A percentile compares a stretch with the other conserved stretches of the same genome.
Conservation (phyloP, 1,140 invertebrate species). For the Philotrypesis tridentata region DNA sequence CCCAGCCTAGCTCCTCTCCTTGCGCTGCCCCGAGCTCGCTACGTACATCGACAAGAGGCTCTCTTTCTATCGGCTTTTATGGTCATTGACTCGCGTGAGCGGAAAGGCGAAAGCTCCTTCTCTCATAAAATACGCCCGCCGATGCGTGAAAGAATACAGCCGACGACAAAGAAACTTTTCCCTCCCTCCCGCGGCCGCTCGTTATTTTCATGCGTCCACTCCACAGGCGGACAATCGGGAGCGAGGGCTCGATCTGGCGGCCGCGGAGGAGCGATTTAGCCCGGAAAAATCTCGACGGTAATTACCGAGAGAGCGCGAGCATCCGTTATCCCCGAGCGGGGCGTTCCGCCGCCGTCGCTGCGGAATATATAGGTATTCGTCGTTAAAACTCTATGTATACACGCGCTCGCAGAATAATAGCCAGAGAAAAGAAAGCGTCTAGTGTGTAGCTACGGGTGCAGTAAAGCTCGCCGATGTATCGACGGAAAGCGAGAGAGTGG, state of each 20-base stretch:
- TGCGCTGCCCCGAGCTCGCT: too few relatives aligned
- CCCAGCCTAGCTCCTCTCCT: background rate
- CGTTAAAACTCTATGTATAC: too few relatives aligned
- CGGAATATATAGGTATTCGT: too few relatives aligned
- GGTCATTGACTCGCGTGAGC: constrained; percentile 21
- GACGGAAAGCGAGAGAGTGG: too few relatives aligned
- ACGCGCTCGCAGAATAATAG: too few relatives aligned
- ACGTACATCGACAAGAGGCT: too few relatives aligned
- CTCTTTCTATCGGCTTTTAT: constrained; percentile 24
- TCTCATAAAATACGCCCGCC: background rate
- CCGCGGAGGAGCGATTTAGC: background rate
- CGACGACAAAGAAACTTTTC: background rate
- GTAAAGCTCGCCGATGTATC: background rate
- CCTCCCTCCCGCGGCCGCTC: too few relatives aligned
- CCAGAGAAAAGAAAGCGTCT: background rate
- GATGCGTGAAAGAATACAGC: background rate
- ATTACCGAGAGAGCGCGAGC: background rate
- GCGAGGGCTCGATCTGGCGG: background rate
- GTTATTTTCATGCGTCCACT: background rate
- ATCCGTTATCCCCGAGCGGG: too few relatives aligned
- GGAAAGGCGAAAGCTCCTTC: background rate
- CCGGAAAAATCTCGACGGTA: background rate
- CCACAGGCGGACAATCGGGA: background rate
- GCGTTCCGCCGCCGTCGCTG: too few relatives aligned
- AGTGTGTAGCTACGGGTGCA: background rate